These are phyloP conservation scores for Archaeoteleia sp. DNA, from an alignment of 2,888 invertebrate species.

Conservation along the genomic window DNA sequence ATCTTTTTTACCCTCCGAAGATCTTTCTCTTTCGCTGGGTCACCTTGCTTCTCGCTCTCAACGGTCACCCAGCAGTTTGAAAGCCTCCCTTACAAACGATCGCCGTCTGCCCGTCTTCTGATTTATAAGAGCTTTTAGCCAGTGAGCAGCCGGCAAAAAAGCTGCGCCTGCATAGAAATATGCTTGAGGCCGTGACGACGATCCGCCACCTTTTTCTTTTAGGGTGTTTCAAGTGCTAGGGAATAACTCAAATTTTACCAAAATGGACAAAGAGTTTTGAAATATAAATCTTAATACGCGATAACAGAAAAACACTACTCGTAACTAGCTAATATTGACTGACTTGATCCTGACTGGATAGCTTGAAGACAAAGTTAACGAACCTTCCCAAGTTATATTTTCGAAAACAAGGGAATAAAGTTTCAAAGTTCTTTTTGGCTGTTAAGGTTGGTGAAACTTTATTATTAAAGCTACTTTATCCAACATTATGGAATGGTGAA, in stretches of 20 bases:
- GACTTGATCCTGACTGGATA: too few species aligned
- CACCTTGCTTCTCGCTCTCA: conserved; percentile 37
- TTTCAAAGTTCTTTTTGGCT: too few species aligned
- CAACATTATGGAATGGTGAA: too few species aligned
- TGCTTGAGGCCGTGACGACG: conserved; percentile 53
- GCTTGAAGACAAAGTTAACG: too few species aligned
- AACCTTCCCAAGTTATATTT: too few species aligned
- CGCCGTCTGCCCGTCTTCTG: conserved; percentile 66
- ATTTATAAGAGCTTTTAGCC: conserved; percentile 75
- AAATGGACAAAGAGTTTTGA: conserved; percentile 41
- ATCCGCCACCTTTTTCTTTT: conserved; percentile 42
- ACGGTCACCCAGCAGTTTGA: conserved; percentile 53
- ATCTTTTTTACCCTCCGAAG: conserved; percentile 44
- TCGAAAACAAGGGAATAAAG: too few species aligned
- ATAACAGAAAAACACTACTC: not conserved
- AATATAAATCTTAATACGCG: conserved; percentile 43
- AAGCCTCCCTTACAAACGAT: conserved; percentile 69
- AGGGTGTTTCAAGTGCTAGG: conserved; percentile 29
- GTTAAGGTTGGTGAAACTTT: too few species aligned
- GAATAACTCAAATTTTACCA: conserved; percentile 28
- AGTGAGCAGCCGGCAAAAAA: conserved; percentile 62
- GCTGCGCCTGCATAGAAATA: conserved; percentile 59
- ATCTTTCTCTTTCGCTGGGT: conserved; percentile 46
- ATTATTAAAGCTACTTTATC: too few species aligned
- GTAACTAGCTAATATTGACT: too few species aligned